These are phyloP conservation scores for Aplysina aerophoba DNA, from an alignment of 37 sponge, comb jelly and placozoan species.

Conservation along the genomic window DNA sequence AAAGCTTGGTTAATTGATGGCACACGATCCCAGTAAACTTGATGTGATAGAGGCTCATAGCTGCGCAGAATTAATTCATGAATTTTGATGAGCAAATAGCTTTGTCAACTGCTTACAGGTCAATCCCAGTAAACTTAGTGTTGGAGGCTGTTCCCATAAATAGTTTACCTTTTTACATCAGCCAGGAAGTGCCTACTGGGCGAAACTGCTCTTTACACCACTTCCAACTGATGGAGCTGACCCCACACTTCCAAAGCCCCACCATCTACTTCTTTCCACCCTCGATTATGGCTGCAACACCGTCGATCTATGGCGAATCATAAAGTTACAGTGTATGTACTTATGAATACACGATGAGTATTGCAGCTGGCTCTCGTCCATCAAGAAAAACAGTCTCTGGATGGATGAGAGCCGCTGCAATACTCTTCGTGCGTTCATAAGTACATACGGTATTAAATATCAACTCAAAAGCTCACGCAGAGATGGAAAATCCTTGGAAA, in stretches of 20 bases:
- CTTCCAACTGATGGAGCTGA: background rate
- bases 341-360: background rate
- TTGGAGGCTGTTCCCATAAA: background rate
- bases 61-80: too few relatives aligned
- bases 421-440: too few relatives aligned
- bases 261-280: background rate
- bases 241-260: constrained; percentile 5
- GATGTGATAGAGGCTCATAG: too few relatives aligned
- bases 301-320: background rate
- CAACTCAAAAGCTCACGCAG: background rate
- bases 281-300: background rate
- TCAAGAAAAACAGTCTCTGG: too few relatives aligned
- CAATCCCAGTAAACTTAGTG: too few relatives aligned
- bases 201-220: background rate
- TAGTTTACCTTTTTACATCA: background rate
- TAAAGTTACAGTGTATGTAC: background rate
- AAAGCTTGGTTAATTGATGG: too few relatives aligned
- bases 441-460: background rate
- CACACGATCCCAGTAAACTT: too few relatives aligned
- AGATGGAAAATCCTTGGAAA: background rate
- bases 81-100: too few relatives aligned
- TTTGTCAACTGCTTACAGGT: too few relatives aligned
- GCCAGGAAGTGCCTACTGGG: background rate
- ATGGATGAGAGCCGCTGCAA: too few relatives aligned
- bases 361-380: too few relatives aligned